Evolutionary conservation across 2,797 vertebrate genomes (phyloP), one percentile per base, ranked within the genome.

Genomic region (Protonibea diacanthus): DNA sequence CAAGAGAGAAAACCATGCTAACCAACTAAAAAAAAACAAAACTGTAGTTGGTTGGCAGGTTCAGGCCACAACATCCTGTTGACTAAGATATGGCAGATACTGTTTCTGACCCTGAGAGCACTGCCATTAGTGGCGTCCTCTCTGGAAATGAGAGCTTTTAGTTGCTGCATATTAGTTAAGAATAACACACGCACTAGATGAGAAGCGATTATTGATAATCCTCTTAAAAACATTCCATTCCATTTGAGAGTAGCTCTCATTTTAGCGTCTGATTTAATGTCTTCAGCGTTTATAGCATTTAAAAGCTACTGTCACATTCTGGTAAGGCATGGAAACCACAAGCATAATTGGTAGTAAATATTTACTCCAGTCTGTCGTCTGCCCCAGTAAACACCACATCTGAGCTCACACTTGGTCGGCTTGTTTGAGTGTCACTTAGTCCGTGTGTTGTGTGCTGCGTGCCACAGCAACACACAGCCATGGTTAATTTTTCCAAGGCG

Each of bases 161-260:
- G 83, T 73, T 58, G 76, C 57, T 74, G 64, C 59, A 65, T 57
- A 84, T 88, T 89, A 86, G 82, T 89, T 89, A 80, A 90, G 88
- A 90, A 88, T 79, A 85, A 91, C 82, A 86, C 6, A 1, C n/a
- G 59, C 13, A 23, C 45, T 60, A 86, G 61, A 91, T 72, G 63
- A 82, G 51, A 77, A 55, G 78, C 12, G 81, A 88, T 90, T 88
- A 87, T 48, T 59, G 27, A 53, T 91, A 92, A 92, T 91, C 88
- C 86, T 89, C 88, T 91, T 91, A 82, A 85, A 85, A 91, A 88
- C 85, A 88, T 86, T 87, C 86, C 80, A 86, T 75, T 74, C 89
- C 74, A 74, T 84, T 70, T 79, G 71, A 76, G 57, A 66, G 79
- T 64, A 55, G 71, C 57, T 74, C 51, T 74, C 27, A 71, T 61